Evolutionary conservation across 1,140 invertebrate species (phyloP).

Genomic region (Tachypleus tridentatus): DNA sequence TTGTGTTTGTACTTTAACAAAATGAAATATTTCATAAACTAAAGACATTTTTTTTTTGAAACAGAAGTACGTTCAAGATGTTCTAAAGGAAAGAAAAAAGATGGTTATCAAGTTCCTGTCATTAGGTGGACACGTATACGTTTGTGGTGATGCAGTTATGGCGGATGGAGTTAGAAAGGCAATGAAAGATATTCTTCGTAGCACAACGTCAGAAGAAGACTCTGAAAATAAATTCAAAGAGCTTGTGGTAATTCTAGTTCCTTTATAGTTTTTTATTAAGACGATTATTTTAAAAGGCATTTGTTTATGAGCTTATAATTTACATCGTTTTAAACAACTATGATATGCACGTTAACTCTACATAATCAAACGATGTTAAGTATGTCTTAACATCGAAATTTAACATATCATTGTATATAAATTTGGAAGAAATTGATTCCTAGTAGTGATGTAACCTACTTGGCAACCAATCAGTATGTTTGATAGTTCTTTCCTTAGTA

Average conservation of each 20-base stretch:
- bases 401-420: too few relatives aligned
- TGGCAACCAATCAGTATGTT: too few relatives aligned
- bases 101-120: constrained; percentile 26
- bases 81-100: constrained; percentile 26
- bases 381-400: too few relatives aligned
- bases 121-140: constrained; percentile 34
- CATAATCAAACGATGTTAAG: too few relatives aligned
- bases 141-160: constrained; percentile 30
- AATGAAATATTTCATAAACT: neutral
- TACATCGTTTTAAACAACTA: too few relatives aligned
- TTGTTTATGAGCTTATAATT: too few relatives aligned
- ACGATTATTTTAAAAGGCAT: too few relatives aligned
- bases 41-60: constrained; percentile 6
- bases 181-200: constrained; percentile 21
- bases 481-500: too few relatives aligned
- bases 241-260: neutral
- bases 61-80: constrained; percentile 35
- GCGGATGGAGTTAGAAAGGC: constrained; percentile 17
- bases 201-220: neutral
- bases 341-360: too few relatives aligned
- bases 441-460: too few relatives aligned
- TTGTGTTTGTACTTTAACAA: neutral
- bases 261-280: too few relatives aligned
- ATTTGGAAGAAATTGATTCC: too few relatives aligned
- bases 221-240: neutral